These are phyloP conservation scores for Heliconius aoede DNA, from an alignment of 2,888 invertebrate species.

Conservation along the genomic window DNA sequence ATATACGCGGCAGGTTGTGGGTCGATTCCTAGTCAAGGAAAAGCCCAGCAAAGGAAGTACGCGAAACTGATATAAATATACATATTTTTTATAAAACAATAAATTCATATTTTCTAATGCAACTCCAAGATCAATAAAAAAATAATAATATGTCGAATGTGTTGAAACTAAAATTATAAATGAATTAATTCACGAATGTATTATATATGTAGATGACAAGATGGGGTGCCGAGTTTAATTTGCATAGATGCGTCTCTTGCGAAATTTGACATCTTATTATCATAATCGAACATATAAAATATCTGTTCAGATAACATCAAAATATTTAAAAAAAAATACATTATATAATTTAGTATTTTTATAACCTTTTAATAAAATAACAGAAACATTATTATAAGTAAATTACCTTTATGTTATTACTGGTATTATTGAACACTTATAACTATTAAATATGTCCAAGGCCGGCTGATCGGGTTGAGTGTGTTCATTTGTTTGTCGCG, in stretches of 20 bases:
- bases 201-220: neutral
- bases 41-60: too few species aligned
- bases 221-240: slow-evolving; percentile 11
- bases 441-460: slow-evolving; percentile 30
- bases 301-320: neutral
- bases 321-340: too few species aligned
- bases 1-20: too few species aligned
- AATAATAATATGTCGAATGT: neutral
- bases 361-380: too few species aligned
- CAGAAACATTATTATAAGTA: neutral
- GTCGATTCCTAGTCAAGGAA: too few species aligned
- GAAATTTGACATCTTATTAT: slow-evolving; percentile 23
- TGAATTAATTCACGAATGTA: neutral
- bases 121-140: neutral
- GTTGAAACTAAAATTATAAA: slow-evolving; percentile 2
- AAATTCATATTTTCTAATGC: neutral
- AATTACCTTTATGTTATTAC: neutral
- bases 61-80: too few species aligned
- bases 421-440: slow-evolving; percentile 20
- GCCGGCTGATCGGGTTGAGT: slow-evolving; percentile 70
- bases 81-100: too few species aligned
- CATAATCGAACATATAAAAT: neutral
- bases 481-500: slow-evolving; percentile 67
- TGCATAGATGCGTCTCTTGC: slow-evolving; percentile 12
- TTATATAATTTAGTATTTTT: too few species aligned